Conservation (phyloP, 2,888 invertebrate species). For the Dioctria linearis region DNA sequence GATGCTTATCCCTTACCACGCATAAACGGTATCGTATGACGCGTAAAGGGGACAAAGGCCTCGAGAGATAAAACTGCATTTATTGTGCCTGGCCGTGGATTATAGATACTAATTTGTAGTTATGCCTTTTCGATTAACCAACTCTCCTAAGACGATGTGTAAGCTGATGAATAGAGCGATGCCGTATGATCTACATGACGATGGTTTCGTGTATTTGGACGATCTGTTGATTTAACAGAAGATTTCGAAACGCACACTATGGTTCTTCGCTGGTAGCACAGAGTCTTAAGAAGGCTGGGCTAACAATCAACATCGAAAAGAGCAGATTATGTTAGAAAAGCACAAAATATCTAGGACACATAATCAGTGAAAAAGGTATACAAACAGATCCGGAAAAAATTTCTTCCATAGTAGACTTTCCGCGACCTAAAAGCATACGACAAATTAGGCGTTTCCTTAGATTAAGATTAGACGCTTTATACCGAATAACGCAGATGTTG, state of each 20-base stretch:
- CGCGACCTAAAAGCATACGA: not conserved
- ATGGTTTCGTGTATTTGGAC: no score
- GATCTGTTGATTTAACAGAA: no score
- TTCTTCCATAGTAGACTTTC: not conserved
- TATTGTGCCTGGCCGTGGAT: not conserved
- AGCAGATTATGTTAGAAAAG: not conserved
- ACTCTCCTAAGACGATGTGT: no score
- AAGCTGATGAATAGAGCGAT: no score
- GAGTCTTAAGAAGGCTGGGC: no score
- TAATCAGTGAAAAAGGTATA: not conserved
- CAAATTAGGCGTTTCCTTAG: not conserved
- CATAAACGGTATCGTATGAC: not conserved
- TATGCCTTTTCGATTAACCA: no score
- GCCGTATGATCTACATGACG: no score
- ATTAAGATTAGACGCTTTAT: not conserved
- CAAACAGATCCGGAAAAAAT: not conserved
- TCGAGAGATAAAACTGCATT: slow-evolving; percentile 43
- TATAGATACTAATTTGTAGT: no score
- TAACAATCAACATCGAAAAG: no score
- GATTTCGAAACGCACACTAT: no score
- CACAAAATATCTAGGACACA: slow-evolving; percentile 22
- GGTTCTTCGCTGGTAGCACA: no score
- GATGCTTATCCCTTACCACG: not conserved
- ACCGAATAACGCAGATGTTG: not conserved
- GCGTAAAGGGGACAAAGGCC: not conserved